These are phyloP conservation scores for Gorsachius magnificus DNA, from an alignment of 2,797 vertebrate species.

Conservation along the genomic window DNA sequence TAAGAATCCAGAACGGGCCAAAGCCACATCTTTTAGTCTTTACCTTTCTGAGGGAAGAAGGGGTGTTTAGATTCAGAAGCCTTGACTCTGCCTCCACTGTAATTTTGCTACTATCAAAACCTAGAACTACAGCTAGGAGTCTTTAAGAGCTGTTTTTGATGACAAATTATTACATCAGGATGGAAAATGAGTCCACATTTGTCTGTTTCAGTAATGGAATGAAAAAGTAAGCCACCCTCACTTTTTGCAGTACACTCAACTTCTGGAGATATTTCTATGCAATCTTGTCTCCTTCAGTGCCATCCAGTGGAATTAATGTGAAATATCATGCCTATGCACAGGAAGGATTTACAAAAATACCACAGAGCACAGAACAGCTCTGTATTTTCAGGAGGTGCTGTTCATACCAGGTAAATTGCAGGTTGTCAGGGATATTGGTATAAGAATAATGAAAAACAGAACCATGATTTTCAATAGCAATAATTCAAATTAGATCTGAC, in stretches of 20 bases:
- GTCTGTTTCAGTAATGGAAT: constrained; percentile 38
- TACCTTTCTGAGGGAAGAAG: neutral
- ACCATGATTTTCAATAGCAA: constrained; percentile 39
- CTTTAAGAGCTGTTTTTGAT: constrained; percentile 34
- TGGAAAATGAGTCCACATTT: constrained; percentile 36
- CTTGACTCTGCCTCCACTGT: neutral
- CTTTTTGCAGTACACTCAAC: neutral
- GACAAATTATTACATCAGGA: constrained; percentile 38
- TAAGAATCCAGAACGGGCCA: neutral
- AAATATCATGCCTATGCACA: constrained; percentile 23
- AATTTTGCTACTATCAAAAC: neutral
- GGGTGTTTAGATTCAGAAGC: neutral
- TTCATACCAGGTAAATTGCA: constrained; percentile 54
- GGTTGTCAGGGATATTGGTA: constrained; percentile 7
- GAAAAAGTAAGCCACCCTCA: constrained; percentile 18
- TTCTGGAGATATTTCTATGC: neutral
- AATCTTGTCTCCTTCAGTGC: constrained; percentile 69
- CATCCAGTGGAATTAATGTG: constrained; percentile 69
- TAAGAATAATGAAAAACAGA: constrained; percentile 60
- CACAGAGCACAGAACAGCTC: neutral
- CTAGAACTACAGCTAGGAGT: neutral
- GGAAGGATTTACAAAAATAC: neutral
- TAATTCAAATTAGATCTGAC: constrained; percentile 64
- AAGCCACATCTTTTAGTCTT: neutral
- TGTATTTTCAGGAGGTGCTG: constrained; percentile 14